Base-by-base conservation (phyloP, 1,140 invertebrate genomes). In the Fragariocoptes setiger region DNA sequence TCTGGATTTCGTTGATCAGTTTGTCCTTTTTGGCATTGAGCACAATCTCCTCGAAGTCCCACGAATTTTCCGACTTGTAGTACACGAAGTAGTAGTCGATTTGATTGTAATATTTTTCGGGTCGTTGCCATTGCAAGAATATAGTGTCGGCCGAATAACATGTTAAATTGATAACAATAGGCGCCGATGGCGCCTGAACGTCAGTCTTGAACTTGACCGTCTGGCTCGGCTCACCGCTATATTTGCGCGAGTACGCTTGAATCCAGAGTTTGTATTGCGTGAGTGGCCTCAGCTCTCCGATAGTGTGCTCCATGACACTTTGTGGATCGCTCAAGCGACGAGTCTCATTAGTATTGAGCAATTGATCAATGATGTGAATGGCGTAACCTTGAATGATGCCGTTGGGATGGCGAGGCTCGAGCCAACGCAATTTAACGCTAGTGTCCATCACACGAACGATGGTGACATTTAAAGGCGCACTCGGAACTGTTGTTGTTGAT, bases 181-280 rank as follows among this genome's bases (percentile, higher is more conserved):
- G 78, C 3, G 75, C 62, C 46, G 67, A 71, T 4, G 79, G 78
- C 3, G 48, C 50, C 38, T 62, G 63, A 21, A 83, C 71, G 57
- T 85, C 78, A 1, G 77, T 82, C 41, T 65, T 63, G 20, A 72
- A 69, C 39, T 65, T 63, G 37, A 80, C 64, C 2, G 66, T 58
- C 46, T 71, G 67, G 5, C 76, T 79, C 19, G 66, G 59, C 47
- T 71, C 67, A 31, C 73, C 72, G 55, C 74, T 71, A 55, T 72
- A 63, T 52, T 68, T 69, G 51, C 59, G 62, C 5, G 71, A 74
- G 49, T 65, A 69, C 14, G 76, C 77, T 51, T 76, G 73, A 8
- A 82, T 70, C 67, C 70, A 79, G 47, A 86, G 69, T 55, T 72
- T 74, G 56, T 83, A 83, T 37, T 74, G 66, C 2, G 73, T 77